phyloP scores from a whole-genome alignment of 2,888 invertebrate genomes.

The Vandiemenella viatica region DNA sequence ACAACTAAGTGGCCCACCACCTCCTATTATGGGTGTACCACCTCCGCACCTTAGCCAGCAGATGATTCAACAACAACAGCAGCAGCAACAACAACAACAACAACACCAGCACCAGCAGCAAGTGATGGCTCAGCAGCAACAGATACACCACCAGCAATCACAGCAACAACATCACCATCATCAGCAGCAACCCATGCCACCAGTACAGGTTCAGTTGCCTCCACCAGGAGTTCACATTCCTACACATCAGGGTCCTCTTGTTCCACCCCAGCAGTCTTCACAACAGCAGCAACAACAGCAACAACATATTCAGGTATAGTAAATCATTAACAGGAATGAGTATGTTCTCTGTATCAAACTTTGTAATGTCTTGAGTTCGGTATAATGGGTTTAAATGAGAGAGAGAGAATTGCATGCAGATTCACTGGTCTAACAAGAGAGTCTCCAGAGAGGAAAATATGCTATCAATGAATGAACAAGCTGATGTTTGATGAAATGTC shows the following conservation, averaged over 20 bases:
- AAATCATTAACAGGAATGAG: no score
- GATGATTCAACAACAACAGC: conserved; percentile 12
- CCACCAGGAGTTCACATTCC: conserved; percentile 30
- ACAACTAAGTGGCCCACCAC: conserved; percentile 14
- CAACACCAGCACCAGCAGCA: conserved; percentile 14
- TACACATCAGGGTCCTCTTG: conserved; percentile 27
- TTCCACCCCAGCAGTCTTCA: conserved; percentile 21
- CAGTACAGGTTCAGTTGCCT: conserved; percentile 21
- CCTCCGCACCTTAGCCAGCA: conserved; percentile 18
- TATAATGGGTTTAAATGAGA: no score
- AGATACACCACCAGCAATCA: conserved; percentile 10
- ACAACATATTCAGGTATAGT: conserved; percentile 14
- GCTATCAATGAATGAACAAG: no score
- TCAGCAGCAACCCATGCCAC: conserved; percentile 5
- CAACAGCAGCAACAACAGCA: conserved; percentile 9
- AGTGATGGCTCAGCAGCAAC: conserved; percentile 15
- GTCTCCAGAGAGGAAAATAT: no score
- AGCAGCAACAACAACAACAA: conserved; percentile 14
- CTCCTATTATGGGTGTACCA: conserved; percentile 15
- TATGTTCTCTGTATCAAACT: no score
- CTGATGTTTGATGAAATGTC: no score
- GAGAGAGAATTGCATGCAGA: no score
- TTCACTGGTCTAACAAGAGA: no score
- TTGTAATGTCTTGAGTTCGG: no score
- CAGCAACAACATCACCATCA: conserved; percentile 15